Percentiles rank a stretch among this genome's conserved stretches.
Evolutionary conservation across 2,888 invertebrate genomes (phyloP).

Genomic region (Volucella inanis): DNA sequence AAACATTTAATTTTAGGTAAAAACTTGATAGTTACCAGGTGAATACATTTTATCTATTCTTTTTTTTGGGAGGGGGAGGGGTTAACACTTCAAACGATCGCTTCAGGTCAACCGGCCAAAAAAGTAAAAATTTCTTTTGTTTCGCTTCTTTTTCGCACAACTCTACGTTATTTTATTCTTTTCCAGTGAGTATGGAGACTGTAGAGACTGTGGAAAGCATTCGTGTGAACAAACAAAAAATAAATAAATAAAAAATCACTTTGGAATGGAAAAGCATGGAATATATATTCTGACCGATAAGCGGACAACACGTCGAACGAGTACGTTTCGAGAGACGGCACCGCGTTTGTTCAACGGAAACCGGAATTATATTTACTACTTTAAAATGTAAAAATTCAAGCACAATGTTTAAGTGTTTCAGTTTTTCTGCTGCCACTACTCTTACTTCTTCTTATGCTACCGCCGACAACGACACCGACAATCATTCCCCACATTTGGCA

Average conservation of each 20-base stretch:
- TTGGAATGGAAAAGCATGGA: constrained; percentile 58
- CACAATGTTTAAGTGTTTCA: constrained; percentile 8
- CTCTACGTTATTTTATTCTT: constrained; percentile 12
- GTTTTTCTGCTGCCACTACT: constrained; percentile 22
- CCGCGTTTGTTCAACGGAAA: constrained; percentile 41
- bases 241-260: constrained; percentile 17
- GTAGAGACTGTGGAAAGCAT: constrained; percentile 3
- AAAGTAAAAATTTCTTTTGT: constrained; percentile 16
- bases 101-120: constrained; percentile 60
- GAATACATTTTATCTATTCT: constrained; percentile 64
- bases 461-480: constrained; percentile 39
- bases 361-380: constrained; percentile 65
- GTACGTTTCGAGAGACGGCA: constrained; percentile 31
- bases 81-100: constrained; percentile 3
- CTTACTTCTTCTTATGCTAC: constrained; percentile 31
- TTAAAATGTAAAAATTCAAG: constrained; percentile 49
- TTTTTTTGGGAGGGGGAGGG: background rate
- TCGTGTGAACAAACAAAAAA: too few relatives aligned
- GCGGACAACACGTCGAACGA: constrained; percentile 62
- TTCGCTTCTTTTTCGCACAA: constrained; percentile 26
- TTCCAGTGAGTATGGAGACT: constrained; percentile 12
- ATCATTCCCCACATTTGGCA: constrained; percentile 62
- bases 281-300: constrained; percentile 44
- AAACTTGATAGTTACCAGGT: constrained; percentile 71
- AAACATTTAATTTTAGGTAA: constrained; percentile 54